Conservation (phyloP, 2,888 invertebrate genomes). For the Pollenia labialis region DNA sequence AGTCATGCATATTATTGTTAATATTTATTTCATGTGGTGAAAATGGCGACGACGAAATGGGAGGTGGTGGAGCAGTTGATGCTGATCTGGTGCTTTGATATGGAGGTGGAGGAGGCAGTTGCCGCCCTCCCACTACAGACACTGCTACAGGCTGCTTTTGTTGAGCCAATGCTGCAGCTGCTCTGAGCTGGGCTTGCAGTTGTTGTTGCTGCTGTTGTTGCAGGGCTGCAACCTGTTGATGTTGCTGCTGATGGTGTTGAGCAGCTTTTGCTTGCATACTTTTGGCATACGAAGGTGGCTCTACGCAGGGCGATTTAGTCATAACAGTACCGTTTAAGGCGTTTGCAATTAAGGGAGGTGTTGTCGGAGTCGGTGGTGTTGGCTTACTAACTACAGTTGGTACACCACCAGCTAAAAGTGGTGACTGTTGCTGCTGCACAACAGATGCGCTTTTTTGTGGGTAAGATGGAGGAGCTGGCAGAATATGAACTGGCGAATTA, state of each 20-base stretch:
- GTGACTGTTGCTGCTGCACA: constrained; percentile 84
- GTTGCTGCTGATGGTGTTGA: constrained; percentile 81
- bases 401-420: constrained; percentile 83
- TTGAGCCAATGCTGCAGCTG: constrained; percentile 74
- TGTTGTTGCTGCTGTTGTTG: constrained; percentile 78
- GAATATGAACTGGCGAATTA: constrained; percentile 83
- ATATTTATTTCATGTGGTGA: constrained; percentile 75
- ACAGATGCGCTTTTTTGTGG: constrained; percentile 87
- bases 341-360: constrained; percentile 86
- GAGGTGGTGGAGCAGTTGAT: constrained; percentile 62
- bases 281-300: constrained; percentile 96
- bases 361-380: constrained; percentile 84
- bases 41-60: constrained; percentile 70
- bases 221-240: constrained; percentile 76
- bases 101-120: constrained; percentile 88
- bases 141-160: constrained; percentile 76
- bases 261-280: constrained; percentile 91
- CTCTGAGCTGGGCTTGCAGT: constrained; percentile 74
- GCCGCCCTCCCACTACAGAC: constrained; percentile 82
- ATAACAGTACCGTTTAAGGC: constrained; percentile 82
- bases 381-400: constrained; percentile 84
- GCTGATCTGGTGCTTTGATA: constrained; percentile 85
- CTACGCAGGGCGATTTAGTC: constrained; percentile 89
- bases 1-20: constrained; percentile 72
- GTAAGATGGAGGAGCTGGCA: constrained; percentile 91